Percentiles rank a stretch among this genome's conserved stretches.
Evolutionary conservation across 37 sponge, comb jelly and placozoan genomes (phyloP).

Genomic region (Halichondria panicea): DNA sequence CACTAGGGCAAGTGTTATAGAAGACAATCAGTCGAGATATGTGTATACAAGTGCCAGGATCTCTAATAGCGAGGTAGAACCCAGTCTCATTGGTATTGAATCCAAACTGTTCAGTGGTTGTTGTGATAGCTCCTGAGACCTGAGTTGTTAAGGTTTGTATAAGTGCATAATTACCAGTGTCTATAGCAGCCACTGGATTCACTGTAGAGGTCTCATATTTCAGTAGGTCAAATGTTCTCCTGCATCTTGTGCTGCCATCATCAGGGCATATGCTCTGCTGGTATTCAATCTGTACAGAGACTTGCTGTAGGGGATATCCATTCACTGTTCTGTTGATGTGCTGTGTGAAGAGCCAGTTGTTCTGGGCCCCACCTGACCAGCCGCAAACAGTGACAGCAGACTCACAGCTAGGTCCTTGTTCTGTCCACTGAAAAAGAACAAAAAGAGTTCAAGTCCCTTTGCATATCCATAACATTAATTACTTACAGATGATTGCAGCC

Average conservation of each 20-base stretch:
- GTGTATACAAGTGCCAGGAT: conserved; percentile 5
- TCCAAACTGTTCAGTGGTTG: background rate
- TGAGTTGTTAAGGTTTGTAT: background rate
- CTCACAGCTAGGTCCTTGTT: background rate
- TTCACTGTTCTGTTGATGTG: conserved; percentile 33
- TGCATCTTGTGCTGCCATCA: background rate
- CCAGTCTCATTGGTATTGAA: conserved; percentile 4
- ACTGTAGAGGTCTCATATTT: conserved; percentile 19
- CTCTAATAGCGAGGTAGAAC: conserved; percentile 33
- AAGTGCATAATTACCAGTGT: conserved; percentile 6
- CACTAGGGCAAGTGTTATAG: conserved; percentile 23
- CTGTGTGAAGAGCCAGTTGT: conserved; percentile 49
- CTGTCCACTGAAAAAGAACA: conserved; percentile 26
- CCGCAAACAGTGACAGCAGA: conserved; percentile 6
- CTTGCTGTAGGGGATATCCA: conserved; percentile 22
- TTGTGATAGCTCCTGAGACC: background rate
- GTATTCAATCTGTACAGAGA: conserved; percentile 14
- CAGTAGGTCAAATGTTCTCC: background rate
- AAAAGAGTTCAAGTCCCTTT: too few relatives aligned
- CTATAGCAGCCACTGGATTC: background rate
- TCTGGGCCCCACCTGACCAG: background rate
- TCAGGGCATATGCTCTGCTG: conserved; percentile 3
- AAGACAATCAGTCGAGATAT: conserved; percentile 26
- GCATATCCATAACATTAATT: too few relatives aligned
- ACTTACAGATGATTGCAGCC: background rate